A percentile compares a stretch with the other conserved stretches of the same genome.
Conservation (phyloP, 1,140 invertebrate genomes). For the Zaprionus tsacasi region DNA sequence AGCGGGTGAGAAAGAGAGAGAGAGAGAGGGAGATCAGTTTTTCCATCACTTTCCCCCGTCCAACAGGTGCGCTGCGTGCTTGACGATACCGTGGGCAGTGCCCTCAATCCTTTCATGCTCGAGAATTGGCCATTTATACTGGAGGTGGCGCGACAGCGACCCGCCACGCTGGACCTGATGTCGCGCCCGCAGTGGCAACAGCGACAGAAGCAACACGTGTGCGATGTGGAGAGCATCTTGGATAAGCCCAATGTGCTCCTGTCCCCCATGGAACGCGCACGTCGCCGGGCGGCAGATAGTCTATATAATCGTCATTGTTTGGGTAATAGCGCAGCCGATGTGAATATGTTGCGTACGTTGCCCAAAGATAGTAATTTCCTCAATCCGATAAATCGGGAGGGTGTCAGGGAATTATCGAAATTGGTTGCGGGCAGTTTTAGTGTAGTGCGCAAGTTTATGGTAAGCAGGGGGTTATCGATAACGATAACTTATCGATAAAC, state of each 20-base stretch:
- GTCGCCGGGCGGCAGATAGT: conserved; percentile 20
- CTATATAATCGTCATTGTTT: conserved; percentile 65
- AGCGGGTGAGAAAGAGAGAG: conserved; percentile 22
- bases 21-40: not conserved
- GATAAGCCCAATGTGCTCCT: conserved; percentile 18
- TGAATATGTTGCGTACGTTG: conserved; percentile 47
- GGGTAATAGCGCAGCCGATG: conserved; percentile 51
- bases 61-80: conserved; percentile 34
- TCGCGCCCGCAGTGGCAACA: conserved; percentile 60
- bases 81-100: conserved; percentile 38
- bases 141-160: not conserved
- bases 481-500: too few species aligned
- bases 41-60: too few species aligned
- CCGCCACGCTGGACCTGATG: not conserved
- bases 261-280: conserved; percentile 46
- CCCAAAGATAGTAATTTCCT: conserved; percentile 37
- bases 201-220: conserved; percentile 39
- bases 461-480: not conserved
- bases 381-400: conserved; percentile 16
- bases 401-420: conserved; percentile 36
- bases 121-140: conserved; percentile 10
- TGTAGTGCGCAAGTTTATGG: conserved; percentile 54
- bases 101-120: conserved; percentile 35
- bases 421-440: conserved; percentile 39
- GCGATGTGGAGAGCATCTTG: conserved; percentile 68